A percentile compares a stretch with the other conserved stretches of the same genome.
Evolutionary conservation across 2,888 invertebrate genomes (phyloP).

Genomic region (Erebia palarica): DNA sequence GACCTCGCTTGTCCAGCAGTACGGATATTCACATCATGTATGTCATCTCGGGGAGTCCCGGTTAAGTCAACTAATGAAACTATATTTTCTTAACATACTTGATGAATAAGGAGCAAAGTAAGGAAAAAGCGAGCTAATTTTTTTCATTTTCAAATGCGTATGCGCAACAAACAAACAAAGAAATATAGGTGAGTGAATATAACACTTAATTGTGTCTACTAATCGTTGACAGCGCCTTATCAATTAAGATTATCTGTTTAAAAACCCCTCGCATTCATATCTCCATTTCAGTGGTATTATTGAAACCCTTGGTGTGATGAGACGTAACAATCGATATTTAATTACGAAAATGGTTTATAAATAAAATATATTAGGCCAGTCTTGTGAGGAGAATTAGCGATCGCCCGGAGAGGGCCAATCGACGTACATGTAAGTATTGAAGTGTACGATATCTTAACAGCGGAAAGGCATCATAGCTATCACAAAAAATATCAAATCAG

Average conservation of each 20-base stretch:
- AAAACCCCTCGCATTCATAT: slow-evolving; percentile 68
- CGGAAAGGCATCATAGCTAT: neutral
- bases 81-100: neutral
- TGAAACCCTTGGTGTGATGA: slow-evolving; percentile 52
- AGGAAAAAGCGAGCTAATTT: neutral
- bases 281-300: slow-evolving; percentile 65
- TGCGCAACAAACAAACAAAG: slow-evolving; percentile 1
- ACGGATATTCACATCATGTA: neutral
- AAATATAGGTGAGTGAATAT: slow-evolving; percentile 30
- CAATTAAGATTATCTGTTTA: slow-evolving; percentile 76
- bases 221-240: slow-evolving; percentile 70
- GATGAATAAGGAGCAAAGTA: too few relatives aligned
- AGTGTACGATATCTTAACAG: slow-evolving; percentile 25
- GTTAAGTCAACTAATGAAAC: neutral
- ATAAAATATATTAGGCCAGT: slow-evolving; percentile 24
- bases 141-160: neutral
- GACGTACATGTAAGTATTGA: slow-evolving; percentile 28
- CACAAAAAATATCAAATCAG: slow-evolving; percentile 21
- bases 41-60: slow-evolving; percentile 1
- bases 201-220: slow-evolving; percentile 59
- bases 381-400: slow-evolving; percentile 1
- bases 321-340: slow-evolving; percentile 38
- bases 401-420: neutral
- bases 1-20: neutral
- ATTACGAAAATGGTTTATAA: slow-evolving; percentile 32